Evolutionary conservation across 2,888 invertebrate species (phyloP), one percentile per base, ranked within the genome.

Genomic region (Selenia dentaria): DNA sequence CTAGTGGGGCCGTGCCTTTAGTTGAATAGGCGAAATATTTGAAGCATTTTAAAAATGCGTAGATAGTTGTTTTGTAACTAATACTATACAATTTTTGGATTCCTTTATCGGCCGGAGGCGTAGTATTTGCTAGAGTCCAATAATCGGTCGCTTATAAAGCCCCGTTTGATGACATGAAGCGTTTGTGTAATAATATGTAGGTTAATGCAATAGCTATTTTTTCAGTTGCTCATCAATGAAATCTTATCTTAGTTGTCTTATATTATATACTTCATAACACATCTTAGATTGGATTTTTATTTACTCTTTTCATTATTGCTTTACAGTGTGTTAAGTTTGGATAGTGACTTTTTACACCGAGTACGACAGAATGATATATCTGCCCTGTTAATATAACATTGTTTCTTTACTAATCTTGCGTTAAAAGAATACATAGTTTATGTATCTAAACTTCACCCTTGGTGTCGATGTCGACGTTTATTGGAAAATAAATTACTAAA

Each of bases 391-490:
- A 41, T 29, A 38, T 25, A 35, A 33, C 44, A 46, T 56, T 52
- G 48, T 46, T 53, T 55, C 45, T 48, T 54, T 48, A 52, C 49
- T 54, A 55, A 59, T 51, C 34, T 46, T 41, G 35, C 52, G 50
- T 51, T 51, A 43, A 33, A 40, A 27, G 28, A 51, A 32, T 54
- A 50, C 46, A 44, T 54, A 37, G 32, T 38, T 25, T 47, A 38
- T 50, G 44, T 52, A 51, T 50, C 47, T 39, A 24, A 40, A 27
- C 44, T 35, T 39, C 22, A 37, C 24, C 42, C 33, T 31, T 41
- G 51, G 42, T 46, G 43, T 52, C 53, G 45, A 35, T 37, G 50
- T 48, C 52, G 39, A 39, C 40, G 43, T 40, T 32, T 52, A 46
- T 51, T 54, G 44, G 43, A 34, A 46, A 52, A 51, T 52, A 56